phyloP scores from a whole-genome alignment of 2,797 vertebrate species.

The Chrosomus eos region DNA sequence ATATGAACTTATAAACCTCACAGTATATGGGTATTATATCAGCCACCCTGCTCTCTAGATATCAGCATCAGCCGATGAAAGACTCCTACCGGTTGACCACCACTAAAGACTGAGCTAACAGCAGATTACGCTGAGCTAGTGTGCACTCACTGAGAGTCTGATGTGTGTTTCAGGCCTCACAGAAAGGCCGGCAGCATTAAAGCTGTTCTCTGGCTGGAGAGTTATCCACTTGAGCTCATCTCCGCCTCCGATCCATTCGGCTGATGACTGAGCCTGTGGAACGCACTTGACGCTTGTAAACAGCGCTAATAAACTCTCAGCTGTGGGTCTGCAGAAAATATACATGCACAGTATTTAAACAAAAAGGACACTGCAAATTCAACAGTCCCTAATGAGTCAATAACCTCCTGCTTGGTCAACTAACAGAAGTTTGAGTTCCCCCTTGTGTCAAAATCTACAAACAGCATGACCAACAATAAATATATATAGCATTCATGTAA shows the following conservation, averaged over 20 bases:
- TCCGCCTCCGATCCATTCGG: slow-evolving; percentile 50
- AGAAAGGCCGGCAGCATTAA: slow-evolving; percentile 59
- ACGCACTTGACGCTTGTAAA: slow-evolving; percentile 45
- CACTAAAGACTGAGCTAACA: slow-evolving; percentile 18
- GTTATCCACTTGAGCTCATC: slow-evolving; percentile 52
- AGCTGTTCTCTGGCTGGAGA: slow-evolving; percentile 64
- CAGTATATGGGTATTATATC: background rate
- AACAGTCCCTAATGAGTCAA: slow-evolving; percentile 18
- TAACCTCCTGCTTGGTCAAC: background rate
- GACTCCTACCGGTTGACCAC: background rate
- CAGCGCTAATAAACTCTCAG: slow-evolving; percentile 54
- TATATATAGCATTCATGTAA: background rate
- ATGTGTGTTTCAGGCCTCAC: slow-evolving; percentile 60
- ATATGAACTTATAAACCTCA: background rate
- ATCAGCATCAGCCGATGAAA: slow-evolving; percentile 11
- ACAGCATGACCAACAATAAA: background rate
- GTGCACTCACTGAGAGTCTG: slow-evolving; percentile 59
- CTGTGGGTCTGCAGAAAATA: slow-evolving; percentile 14
- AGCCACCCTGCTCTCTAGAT: slow-evolving; percentile 13
- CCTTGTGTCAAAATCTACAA: slow-evolving; percentile 10
- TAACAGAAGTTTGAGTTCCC: slow-evolving; percentile 1
- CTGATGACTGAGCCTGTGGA: slow-evolving; percentile 43
- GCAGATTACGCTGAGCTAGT: slow-evolving; percentile 40
- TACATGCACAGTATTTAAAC: slow-evolving; percentile 36
- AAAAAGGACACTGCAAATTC: slow-evolving; percentile 36